Evolutionary conservation across 2,797 vertebrate genomes (phyloP).

Genomic region (Buceros bicornis): DNA sequence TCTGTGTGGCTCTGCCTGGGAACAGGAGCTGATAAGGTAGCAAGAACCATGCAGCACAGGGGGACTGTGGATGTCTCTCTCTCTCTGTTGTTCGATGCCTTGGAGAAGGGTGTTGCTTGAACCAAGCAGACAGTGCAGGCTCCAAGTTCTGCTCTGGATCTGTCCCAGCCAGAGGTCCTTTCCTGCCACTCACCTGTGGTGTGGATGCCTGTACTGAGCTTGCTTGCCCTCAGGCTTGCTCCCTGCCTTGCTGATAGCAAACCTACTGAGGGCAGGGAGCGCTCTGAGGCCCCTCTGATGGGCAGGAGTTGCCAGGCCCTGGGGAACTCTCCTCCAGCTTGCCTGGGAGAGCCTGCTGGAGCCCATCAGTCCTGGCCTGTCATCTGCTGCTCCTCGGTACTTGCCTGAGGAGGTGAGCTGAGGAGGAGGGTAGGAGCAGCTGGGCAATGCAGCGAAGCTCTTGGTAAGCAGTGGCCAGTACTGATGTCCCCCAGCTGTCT

Average conservation of each 20-base stretch:
- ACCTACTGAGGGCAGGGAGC: not conserved
- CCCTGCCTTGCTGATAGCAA: not conserved
- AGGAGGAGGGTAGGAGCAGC: not conserved
- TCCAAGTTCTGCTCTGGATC: not conserved
- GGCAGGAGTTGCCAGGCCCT: not conserved
- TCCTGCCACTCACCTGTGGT: not conserved
- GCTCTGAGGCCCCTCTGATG: not conserved
- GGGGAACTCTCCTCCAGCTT: not conserved
- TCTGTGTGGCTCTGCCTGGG: constrained; percentile 11
- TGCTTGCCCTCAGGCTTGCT: not conserved
- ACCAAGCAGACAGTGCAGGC: not conserved
- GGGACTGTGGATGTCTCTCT: not conserved
- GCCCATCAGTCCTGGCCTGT: not conserved
- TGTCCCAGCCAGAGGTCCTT: not conserved
- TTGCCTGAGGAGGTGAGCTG: not conserved
- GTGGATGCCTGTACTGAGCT: not conserved
- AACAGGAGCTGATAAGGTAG: constrained; percentile 1
- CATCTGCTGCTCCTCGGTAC: rapidly evolving
- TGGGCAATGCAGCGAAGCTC: not conserved
- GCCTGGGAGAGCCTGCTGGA: not conserved
- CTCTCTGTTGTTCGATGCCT: not conserved
- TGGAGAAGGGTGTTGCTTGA: not conserved
- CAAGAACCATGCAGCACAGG: not conserved
- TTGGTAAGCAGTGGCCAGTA: not conserved
- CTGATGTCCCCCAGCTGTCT: not conserved